Evolutionary conservation across 1,140 invertebrate genomes (phyloP).

Genomic region (Drosophila tsacasi): DNA sequence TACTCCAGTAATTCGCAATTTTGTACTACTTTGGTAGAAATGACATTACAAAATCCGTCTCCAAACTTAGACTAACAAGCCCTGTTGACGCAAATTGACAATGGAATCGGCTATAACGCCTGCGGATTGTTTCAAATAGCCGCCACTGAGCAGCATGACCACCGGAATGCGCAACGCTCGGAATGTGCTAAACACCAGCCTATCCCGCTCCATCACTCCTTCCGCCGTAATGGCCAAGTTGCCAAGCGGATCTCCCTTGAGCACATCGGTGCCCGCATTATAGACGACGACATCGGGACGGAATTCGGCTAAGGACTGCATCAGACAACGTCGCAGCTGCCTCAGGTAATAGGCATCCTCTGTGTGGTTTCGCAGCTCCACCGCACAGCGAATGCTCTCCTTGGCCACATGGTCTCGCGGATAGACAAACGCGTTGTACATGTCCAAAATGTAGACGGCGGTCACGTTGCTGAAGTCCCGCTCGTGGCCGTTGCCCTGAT

Average conservation of each 20-base stretch:
- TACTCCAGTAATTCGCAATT: neutral
- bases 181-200: constrained; percentile 92
- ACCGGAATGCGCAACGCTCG: constrained; percentile 90
- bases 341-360: constrained; percentile 91
- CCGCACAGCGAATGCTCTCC: constrained; percentile 89
- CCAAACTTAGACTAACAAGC: constrained; percentile 44
- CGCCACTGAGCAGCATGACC: constrained; percentile 95
- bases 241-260: constrained; percentile 92
- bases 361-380: constrained; percentile 89
- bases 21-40: constrained; percentile 4
- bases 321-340: constrained; percentile 88
- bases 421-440: constrained; percentile 94
- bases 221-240: constrained; percentile 88
- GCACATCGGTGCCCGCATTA: constrained; percentile 95
- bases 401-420: constrained; percentile 92
- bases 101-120: constrained; percentile 93
- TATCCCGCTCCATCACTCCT: constrained; percentile 93
- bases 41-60: neutral
- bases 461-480: constrained; percentile 90
- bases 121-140: constrained; percentile 91
- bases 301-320: constrained; percentile 90
- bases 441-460: constrained; percentile 94
- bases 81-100: constrained; percentile 88
- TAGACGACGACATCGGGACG: constrained; percentile 93
- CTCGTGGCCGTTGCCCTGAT: constrained; percentile 96